Evolutionary conservation across 2,113 vertebrate species (phyloP), one percentile per base, ranked within the genome.

Genomic region (Symphodus melops): DNA sequence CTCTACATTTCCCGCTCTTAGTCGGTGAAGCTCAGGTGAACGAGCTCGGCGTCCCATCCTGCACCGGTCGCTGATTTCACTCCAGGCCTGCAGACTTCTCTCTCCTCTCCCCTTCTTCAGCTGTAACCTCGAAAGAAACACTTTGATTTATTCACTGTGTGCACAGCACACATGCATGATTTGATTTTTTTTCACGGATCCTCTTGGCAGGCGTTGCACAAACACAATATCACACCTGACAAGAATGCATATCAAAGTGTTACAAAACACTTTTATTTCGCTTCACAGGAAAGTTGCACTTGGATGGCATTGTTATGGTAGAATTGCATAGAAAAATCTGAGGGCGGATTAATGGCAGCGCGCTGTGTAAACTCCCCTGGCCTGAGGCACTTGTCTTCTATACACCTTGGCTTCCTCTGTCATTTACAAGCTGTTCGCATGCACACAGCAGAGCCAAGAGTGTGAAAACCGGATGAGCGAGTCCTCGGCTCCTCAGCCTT

Each of bases 361-460:
- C 80, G 23, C 90, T 94, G 89, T 95, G 91, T 95, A 95, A 95
- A 94, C 93, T 95, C 88, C 88, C 85, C 72, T 86, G 75, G 86
- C 94, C 92, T 36, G 14, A 61, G 92, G 94, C 93, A 19, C 52
- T 89, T 54, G 69, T 86, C 88, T 92, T 72, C n/a, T 55, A 69
- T 86, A 87, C 92, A 93, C 92, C 91, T 93, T 75, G 54, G 80
- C 90, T 93, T 95, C 93, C 93, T 91, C 88, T 87, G 88, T 83
- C 77, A 77, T 89, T 92, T 90, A 92, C 92, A 91, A 90, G 89
- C 77, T 83, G 75, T 83, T 93, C 48, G 72, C 92, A 90, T 93
- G 92, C 92, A 91, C 73, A 61, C 48, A 51, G 59, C 69, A 9
- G 65, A 69, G 83, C 63, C 65, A 64, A 71, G 70, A 77, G 68